Evolutionary conservation across 2,797 vertebrate species (phyloP).

Genomic region (Semaprochilodus insignis): DNA sequence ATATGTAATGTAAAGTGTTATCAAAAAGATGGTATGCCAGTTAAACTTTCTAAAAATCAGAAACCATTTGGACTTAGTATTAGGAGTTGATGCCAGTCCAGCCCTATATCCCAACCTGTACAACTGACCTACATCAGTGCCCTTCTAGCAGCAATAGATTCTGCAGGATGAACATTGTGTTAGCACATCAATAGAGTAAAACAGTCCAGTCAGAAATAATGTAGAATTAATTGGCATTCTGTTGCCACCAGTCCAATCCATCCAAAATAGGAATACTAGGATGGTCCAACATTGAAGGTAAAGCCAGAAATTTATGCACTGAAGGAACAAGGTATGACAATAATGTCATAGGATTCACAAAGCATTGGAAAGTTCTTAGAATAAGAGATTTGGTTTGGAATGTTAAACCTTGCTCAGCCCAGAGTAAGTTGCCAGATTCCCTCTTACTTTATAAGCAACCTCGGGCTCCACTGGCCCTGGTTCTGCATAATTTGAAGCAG

Average conservation of each 20-base stretch:
- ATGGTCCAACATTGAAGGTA: not conserved
- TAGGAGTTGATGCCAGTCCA: too few species aligned
- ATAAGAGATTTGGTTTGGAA: not conserved
- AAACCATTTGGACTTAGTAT: too few species aligned
- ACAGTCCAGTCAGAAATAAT: not conserved
- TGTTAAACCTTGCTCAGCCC: conserved; percentile 1
- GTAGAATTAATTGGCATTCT: not conserved
- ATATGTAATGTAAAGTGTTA: too few species aligned
- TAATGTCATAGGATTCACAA: not conserved
- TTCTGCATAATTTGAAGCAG: conserved; percentile 21
- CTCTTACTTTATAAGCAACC: not conserved
- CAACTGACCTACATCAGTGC: not conserved
- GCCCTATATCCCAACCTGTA: too few species aligned
- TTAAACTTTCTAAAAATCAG: too few species aligned
- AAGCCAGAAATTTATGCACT: not conserved
- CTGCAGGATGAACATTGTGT: not conserved
- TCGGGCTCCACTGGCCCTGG: not conserved
- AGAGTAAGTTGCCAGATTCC: conserved; percentile 13
- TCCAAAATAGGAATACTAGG: not conserved
- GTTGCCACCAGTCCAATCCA: not conserved
- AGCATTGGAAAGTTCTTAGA: not conserved
- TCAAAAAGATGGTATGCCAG: too few species aligned
- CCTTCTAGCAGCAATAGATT: not conserved
- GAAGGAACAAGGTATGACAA: not conserved
- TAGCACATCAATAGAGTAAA: not conserved